These are phyloP conservation scores for Euura lappo DNA, from an alignment of 1,140 invertebrate genomes.

Conservation along the genomic window DNA sequence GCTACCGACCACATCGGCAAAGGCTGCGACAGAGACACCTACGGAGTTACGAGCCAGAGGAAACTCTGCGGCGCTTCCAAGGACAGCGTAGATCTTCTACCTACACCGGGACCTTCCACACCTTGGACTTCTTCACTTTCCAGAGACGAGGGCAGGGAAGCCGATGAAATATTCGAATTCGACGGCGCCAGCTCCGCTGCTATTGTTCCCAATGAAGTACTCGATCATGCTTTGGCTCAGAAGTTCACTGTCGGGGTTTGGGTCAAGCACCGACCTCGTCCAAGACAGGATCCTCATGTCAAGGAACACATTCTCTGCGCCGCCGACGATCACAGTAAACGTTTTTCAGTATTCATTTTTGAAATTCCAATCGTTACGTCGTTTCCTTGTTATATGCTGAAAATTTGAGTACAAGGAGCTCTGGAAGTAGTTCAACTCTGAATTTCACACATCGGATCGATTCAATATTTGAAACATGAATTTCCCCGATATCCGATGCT, in stretches of 20 bases:
- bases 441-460: not conserved
- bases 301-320: slow-evolving; percentile 96
- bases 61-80: slow-evolving; percentile 81
- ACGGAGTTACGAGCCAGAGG: slow-evolving; percentile 86
- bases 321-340: slow-evolving; percentile 95
- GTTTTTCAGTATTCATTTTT: slow-evolving; percentile 30
- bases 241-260: slow-evolving; percentile 92
- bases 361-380: too few species aligned
- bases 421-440: not conserved
- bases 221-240: slow-evolving; percentile 77
- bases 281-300: slow-evolving; percentile 79
- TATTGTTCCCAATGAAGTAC: slow-evolving; percentile 76
- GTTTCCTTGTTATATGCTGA: too few species aligned
- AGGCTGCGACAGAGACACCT: slow-evolving; percentile 92
- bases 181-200: slow-evolving; percentile 87
- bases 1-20: slow-evolving; percentile 86
- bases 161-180: slow-evolving; percentile 94
- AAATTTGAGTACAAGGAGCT: too few species aligned
- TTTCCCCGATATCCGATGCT: not conserved
- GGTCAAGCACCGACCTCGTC: slow-evolving; percentile 84
- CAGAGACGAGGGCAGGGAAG: slow-evolving; percentile 87
- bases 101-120: slow-evolving; percentile 77
- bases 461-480: not conserved
- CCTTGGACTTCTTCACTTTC: slow-evolving; percentile 89
- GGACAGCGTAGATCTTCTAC: slow-evolving; percentile 82